A percentile compares a stretch with the other conserved stretches of the same genome.
phyloP scores from a whole-genome alignment of 2,888 invertebrate species.

The Rhingia rostrata region DNA sequence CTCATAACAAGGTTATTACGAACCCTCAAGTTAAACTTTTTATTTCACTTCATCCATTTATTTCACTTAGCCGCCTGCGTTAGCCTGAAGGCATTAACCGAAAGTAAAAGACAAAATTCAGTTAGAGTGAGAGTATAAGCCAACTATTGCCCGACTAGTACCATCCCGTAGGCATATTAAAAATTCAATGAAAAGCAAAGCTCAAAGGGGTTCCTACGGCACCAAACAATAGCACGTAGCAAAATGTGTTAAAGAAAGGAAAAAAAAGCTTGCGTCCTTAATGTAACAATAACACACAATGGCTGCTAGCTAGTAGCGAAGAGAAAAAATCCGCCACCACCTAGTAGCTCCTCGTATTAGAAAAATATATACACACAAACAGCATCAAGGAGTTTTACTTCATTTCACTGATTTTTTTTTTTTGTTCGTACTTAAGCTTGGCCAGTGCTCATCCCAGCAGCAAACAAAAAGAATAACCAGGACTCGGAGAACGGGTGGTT shows the following conservation, averaged over 20 bases:
- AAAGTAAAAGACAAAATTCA: constrained; percentile 52
- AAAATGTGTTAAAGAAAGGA: constrained; percentile 8
- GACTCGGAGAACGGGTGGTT: constrained; percentile 19
- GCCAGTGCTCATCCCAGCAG: constrained; percentile 1
- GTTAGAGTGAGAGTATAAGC: constrained; percentile 33
- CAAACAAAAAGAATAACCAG: constrained; percentile 26
- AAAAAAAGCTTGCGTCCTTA: constrained; percentile 48
- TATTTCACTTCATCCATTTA: constrained; percentile 66
- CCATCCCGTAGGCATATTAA: constrained; percentile 71
- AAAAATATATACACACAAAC: constrained; percentile 1
- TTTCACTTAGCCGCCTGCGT: constrained; percentile 54
- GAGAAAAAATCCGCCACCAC: not conserved
- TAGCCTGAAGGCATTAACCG: constrained; percentile 50
- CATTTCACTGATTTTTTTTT: constrained; percentile 29
- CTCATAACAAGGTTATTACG: constrained; percentile 40
- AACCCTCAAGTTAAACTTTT: constrained; percentile 68
- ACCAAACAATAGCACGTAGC: constrained; percentile 34
- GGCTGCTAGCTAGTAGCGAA: constrained; percentile 17
- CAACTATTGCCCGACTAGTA: constrained; percentile 64
- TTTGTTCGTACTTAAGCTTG: constrained; percentile 15
- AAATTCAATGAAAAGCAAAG: constrained; percentile 66
- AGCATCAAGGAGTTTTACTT: constrained; percentile 54
- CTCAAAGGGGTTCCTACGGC: constrained; percentile 16
- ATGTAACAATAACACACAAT: constrained; percentile 61
- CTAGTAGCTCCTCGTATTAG: not conserved